phyloP scores from a whole-genome alignment of 2,888 invertebrate species.

The Spilosoma lubricipeda region DNA sequence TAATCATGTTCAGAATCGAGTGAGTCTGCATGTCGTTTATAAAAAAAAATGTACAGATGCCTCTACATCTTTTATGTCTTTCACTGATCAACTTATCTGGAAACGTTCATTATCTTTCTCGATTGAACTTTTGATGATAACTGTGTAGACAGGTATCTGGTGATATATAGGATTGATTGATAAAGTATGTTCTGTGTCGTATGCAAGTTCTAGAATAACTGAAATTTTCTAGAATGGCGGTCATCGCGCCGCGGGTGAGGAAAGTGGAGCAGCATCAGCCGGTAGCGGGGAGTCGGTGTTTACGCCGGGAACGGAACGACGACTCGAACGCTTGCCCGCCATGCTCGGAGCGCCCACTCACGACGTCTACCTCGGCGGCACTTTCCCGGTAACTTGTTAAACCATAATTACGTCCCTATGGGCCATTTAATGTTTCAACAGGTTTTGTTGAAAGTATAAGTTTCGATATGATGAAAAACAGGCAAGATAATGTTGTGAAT shows the following conservation, averaged over 20 bases:
- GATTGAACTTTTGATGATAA: not conserved
- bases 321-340: slow-evolving; percentile 78
- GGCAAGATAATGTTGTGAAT: too few species aligned
- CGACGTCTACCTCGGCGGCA: slow-evolving; percentile 94
- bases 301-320: slow-evolving; percentile 80
- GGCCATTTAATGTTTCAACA: not conserved
- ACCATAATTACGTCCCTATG: not conserved
- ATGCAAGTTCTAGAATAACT: slow-evolving; percentile 9
- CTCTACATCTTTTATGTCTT: not conserved
- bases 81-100: not conserved
- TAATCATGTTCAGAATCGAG: too few species aligned
- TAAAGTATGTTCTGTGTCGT: not conserved
- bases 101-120: not conserved
- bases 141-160: not conserved
- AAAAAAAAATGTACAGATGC: too few species aligned
- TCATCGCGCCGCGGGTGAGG: slow-evolving; percentile 41
- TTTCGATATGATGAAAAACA: not conserved
- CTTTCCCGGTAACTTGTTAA: slow-evolving; percentile 84
- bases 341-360: slow-evolving; percentile 82
- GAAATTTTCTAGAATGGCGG: slow-evolving; percentile 61
- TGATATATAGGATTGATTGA: not conserved
- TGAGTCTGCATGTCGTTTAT: too few species aligned
- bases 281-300: slow-evolving; percentile 61
- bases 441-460: not conserved
- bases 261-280: slow-evolving; percentile 32